phyloP scores from a whole-genome alignment of 1,140 invertebrate species.

The Acromyrmex echinatior region DNA sequence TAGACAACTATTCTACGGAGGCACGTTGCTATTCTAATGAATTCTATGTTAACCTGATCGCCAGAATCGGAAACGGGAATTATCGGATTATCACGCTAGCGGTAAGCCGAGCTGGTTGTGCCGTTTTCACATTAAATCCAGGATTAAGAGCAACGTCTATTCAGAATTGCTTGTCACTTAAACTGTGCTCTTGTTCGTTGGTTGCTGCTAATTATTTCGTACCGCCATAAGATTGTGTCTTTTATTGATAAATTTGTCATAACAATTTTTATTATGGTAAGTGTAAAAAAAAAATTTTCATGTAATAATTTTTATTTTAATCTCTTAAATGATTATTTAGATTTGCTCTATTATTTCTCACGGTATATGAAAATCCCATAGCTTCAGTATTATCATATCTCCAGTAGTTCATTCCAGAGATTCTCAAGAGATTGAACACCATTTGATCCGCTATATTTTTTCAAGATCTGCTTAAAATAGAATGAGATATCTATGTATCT shows the following conservation, averaged over 20 bases:
- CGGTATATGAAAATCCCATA: background rate
- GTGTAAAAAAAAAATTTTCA: background rate
- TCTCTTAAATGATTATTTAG: constrained; percentile 1
- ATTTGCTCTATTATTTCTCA: background rate
- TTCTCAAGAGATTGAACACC: no score
- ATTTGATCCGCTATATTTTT: no score
- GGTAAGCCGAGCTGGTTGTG: constrained; percentile 10
- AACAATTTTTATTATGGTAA: background rate
- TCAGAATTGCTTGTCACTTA: constrained; percentile 25
- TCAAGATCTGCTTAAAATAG: no score
- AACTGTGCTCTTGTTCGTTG: constrained; percentile 1
- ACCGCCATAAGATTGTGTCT: background rate
- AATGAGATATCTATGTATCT: no score
- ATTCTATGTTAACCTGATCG: constrained; percentile 21
- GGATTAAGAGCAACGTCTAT: constrained; percentile 43
- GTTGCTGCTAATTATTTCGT: background rate
- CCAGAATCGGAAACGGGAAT: constrained; percentile 38
- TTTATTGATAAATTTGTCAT: background rate
- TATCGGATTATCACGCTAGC: constrained; percentile 34
- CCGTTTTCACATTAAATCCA: constrained; percentile 55
- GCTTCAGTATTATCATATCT: no score
- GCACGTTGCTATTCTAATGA: background rate
- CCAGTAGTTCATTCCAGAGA: no score
- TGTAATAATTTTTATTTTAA: background rate
- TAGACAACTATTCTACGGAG: constrained; percentile 25